Evolutionary conservation across 2,113 vertebrate genomes (phyloP), one percentile per base, ranked within the genome.

Genomic region (Rissa tridactyla): DNA sequence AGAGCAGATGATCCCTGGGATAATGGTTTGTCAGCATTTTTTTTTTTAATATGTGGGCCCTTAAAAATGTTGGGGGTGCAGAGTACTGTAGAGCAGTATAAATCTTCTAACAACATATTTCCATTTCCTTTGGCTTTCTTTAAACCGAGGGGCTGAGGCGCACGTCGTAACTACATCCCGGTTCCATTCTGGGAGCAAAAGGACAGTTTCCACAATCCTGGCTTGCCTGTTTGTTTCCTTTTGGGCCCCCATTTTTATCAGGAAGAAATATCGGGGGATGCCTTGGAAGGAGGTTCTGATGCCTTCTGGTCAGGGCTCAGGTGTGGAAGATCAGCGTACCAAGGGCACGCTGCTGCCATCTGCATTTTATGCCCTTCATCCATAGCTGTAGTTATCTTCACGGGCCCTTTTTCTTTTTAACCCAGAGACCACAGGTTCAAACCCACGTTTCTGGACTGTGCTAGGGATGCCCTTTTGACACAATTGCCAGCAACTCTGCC

Each of bases 121-220:
- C 15, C 18, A 70, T 65, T 82, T 73, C 16, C 19, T 83, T 27
- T 19, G 10, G 5, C 18, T 57, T 70, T 49, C 58, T 65, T 81
- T 44, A 73, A 57, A 70, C 19, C 0, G 0, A 27, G 10, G 5
- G 11, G 21, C 32, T 86, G 62, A 69, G 29, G 17, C 38, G 8
- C 6, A 3, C 22, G 13, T 83, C 15, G 11, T 29, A 15, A 25
- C 21, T 65, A 18, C 23, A 78, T 65, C 29, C 55, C 30, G 36
- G 10, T 51, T 90, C 44, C 1, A 0, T 27, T 9, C 1, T 51
- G n/a, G 27, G 47, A 54, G 44, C 32, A 76, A 38, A 76, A 42
- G 32, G 32, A 23, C n/a, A 4, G 6, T 62, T 66, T 47, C 61
- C 38, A 23, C 9, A 54, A 1, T 52, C 22, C n/a, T 60, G 71